A percentile compares a stretch with the other conserved stretches of the same genome.
Evolutionary conservation across 2,888 invertebrate species (phyloP).

Genomic region (Andrena hattorfiana): DNA sequence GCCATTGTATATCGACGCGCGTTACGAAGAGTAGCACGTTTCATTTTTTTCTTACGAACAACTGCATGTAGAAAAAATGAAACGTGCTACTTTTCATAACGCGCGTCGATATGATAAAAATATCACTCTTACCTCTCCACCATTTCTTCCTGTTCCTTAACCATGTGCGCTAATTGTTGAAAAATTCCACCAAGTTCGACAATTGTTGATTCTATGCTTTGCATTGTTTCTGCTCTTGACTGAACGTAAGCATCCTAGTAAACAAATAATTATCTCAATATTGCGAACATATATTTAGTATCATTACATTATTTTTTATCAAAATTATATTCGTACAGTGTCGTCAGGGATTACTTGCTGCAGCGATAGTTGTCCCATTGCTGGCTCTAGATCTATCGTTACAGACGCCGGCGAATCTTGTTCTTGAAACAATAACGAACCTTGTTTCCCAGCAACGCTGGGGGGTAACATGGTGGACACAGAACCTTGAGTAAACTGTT

Average conservation of each 20-base stretch:
- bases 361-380: conserved; percentile 85
- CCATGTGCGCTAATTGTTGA: conserved; percentile 98
- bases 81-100: too few species aligned
- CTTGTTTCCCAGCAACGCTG: conserved; percentile 86
- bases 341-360: conserved; percentile 81
- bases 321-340: conserved; percentile 75
- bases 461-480: conserved; percentile 88
- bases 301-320: neutral
- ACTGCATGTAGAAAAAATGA: too few species aligned
- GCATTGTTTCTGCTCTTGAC: conserved; percentile 98
- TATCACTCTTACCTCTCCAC: conserved; percentile 89
- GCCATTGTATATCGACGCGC: too few species aligned
- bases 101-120: conserved; percentile 1
- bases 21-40: too few species aligned
- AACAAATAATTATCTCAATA: neutral
- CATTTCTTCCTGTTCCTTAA: conserved; percentile 99
- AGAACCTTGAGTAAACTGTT: conserved; percentile 93
- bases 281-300: neutral
- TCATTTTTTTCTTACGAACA: too few species aligned
- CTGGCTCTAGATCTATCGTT: conserved; percentile 93
- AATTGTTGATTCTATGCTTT: conserved; percentile 99
- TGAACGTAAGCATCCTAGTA: conserved; percentile 93
- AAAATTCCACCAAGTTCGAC: conserved; percentile 99
- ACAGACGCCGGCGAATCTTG: conserved; percentile 85
- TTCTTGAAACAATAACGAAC: conserved; percentile 83